Percentiles rank a stretch among this genome's conserved stretches.
Conservation (phyloP, 2,797 vertebrate genomes). For the Crotalus adamanteus region DNA sequence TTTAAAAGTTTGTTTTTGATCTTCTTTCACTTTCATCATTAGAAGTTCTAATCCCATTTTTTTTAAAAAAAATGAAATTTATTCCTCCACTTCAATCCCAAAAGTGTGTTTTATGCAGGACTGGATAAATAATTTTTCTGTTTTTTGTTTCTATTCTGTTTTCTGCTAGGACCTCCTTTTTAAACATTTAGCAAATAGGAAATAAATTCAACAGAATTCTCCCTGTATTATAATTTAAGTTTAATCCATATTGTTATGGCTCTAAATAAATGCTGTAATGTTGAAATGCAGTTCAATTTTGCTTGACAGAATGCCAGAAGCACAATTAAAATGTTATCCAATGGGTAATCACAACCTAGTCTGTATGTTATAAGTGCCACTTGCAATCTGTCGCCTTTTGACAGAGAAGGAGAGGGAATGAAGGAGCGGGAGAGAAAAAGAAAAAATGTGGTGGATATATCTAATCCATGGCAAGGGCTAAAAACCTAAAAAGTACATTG, state of each 20-base stretch:
- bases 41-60: neutral
- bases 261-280: slow-evolving; percentile 51
- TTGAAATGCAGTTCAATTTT: slow-evolving; percentile 47
- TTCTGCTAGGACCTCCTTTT: slow-evolving; percentile 3
- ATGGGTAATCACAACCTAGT: slow-evolving; percentile 53
- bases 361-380: slow-evolving; percentile 48
- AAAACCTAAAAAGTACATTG: slow-evolving; percentile 6
- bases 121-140: neutral
- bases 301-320: slow-evolving; percentile 48
- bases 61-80: neutral
- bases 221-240: slow-evolving; percentile 54
- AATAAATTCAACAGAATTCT: slow-evolving; percentile 47
- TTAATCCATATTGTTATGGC: slow-evolving; percentile 63
- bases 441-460: neutral
- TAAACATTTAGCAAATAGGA: slow-evolving; percentile 46
- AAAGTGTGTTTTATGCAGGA: neutral
- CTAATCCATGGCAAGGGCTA: slow-evolving; percentile 14
- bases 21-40: neutral
- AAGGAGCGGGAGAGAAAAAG: neutral
- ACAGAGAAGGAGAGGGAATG: neutral
- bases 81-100: neutral
- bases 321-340: slow-evolving; percentile 51
- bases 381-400: slow-evolving; percentile 54
- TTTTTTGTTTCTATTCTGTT: neutral
- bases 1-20: neutral